phyloP scores from a whole-genome alignment of 2,797 vertebrate species.

The Epinephelus awoara region DNA sequence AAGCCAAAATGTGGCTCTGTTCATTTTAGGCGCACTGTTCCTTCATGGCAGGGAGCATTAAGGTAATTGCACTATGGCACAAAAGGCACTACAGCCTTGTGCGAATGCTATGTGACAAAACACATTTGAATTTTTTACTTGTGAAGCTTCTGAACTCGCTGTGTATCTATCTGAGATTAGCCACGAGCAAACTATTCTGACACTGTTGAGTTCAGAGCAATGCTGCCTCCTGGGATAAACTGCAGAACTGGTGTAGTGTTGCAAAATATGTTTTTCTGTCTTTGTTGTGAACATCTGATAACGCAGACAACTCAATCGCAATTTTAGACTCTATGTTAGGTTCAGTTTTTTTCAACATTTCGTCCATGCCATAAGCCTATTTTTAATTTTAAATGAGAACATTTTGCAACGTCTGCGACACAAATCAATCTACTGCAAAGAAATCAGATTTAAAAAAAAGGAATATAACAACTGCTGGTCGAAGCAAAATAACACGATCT shows the following conservation, averaged over 20 bases:
- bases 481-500: conserved; percentile 3
- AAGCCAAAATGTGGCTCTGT: conserved; percentile 13
- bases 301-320: conserved; percentile 7
- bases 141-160: conserved; percentile 30
- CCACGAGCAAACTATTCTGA: conserved; percentile 26
- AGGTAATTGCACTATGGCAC: conserved; percentile 18
- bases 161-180: conserved; percentile 20
- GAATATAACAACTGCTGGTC: not conserved
- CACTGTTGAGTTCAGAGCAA: conserved; percentile 27
- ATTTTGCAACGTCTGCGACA: conserved; percentile 6
- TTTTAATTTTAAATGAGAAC: not conserved
- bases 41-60: conserved; percentile 10
- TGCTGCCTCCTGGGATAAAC: conserved; percentile 28
- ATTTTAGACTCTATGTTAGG: not conserved
- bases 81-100: conserved; percentile 21
- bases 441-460: not conserved
- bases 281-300: conserved; percentile 11
- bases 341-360: not conserved
- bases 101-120: conserved; percentile 35
- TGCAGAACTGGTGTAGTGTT: conserved; percentile 13
- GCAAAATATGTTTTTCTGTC: conserved; percentile 19
- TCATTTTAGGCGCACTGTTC: conserved; percentile 19
- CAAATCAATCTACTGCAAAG: not conserved
- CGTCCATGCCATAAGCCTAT: not conserved
- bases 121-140: conserved; percentile 15